Conservation (phyloP, 2,113 vertebrate species). For the Sarotherodon lohbergeri region DNA sequence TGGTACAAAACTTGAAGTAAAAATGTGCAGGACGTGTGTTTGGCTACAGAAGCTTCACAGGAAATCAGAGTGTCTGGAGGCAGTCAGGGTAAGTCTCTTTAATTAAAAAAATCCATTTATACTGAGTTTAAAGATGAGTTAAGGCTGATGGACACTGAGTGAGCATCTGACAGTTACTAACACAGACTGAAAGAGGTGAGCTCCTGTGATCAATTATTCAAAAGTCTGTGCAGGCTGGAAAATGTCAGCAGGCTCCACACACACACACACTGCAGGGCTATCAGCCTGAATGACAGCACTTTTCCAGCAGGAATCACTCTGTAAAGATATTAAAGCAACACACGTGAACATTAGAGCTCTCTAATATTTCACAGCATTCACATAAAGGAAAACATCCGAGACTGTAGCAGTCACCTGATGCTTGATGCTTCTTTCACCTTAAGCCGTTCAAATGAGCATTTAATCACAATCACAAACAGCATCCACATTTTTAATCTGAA, state of each 20-base stretch:
- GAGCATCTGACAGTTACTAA: not conserved
- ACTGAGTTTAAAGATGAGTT: not conserved
- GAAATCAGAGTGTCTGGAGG: rapidly evolving
- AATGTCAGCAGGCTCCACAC: conserved; percentile 44
- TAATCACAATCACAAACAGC: rapidly evolving
- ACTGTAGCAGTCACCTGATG: not conserved
- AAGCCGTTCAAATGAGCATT: not conserved
- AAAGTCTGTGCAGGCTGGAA: conserved; percentile 1
- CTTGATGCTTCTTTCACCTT: not conserved
- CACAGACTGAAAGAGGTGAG: conserved; percentile 6
- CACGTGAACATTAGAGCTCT: not conserved
- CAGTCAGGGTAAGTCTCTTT: not conserved
- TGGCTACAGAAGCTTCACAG: not conserved
- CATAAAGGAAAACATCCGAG: not conserved
- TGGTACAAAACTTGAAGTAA: not conserved
- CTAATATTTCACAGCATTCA: not conserved
- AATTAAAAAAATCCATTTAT: not conserved
- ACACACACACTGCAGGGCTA: not conserved
- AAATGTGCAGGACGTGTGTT: not conserved
- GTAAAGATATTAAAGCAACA: not conserved
- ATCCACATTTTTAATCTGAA: rapidly evolving
- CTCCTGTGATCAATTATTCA: conserved; percentile 62
- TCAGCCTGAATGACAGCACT: not conserved
- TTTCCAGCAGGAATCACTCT: not conserved
- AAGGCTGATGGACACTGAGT: not conserved